These are phyloP conservation scores for Mythimna pallens DNA, from an alignment of 2,888 invertebrate species.

Conservation along the genomic window DNA sequence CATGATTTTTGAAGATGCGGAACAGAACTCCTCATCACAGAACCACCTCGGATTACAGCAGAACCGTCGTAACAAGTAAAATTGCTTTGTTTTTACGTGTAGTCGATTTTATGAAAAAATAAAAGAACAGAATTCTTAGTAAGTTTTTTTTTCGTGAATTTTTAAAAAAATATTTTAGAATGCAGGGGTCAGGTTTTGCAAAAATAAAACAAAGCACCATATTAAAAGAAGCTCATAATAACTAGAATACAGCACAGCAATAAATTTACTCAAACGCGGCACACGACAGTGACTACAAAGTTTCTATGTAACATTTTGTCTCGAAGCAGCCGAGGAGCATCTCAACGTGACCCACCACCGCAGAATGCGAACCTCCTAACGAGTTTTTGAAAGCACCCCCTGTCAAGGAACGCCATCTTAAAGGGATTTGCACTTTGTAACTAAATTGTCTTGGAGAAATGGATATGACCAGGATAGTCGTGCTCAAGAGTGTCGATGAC, in stretches of 20 bases:
- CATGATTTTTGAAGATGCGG: no score
- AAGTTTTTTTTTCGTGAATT: no score
- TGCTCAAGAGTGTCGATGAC: constrained; percentile 36
- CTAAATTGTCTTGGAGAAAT: constrained; percentile 80
- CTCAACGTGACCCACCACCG: constrained; percentile 86
- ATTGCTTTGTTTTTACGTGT: no score
- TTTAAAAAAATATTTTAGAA: no score
- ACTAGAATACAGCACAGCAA: constrained; percentile 45
- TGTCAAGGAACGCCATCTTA: constrained; percentile 84
- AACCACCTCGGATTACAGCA: no score
- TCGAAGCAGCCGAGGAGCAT: constrained; percentile 72
- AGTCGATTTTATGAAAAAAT: no score
- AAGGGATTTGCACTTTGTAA: constrained; percentile 89
- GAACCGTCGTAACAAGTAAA: no score
- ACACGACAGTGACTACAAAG: constrained; percentile 71
- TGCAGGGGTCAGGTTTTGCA: background rate
- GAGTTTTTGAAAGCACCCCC: constrained; percentile 88
- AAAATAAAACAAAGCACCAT: constrained; percentile 8
- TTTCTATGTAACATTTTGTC: constrained; percentile 82
- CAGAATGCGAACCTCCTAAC: constrained; percentile 87
- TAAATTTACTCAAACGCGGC: constrained; percentile 64
- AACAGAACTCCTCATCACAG: no score
- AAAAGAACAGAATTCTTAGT: no score
- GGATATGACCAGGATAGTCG: constrained; percentile 68
- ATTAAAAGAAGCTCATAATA: constrained; percentile 39